A percentile compares a stretch with the other conserved stretches of the same genome.
These are phyloP conservation scores for Paramisgurnus dabryanus DNA, from an alignment of 2,113 vertebrate genomes.

Conservation along the genomic window DNA sequence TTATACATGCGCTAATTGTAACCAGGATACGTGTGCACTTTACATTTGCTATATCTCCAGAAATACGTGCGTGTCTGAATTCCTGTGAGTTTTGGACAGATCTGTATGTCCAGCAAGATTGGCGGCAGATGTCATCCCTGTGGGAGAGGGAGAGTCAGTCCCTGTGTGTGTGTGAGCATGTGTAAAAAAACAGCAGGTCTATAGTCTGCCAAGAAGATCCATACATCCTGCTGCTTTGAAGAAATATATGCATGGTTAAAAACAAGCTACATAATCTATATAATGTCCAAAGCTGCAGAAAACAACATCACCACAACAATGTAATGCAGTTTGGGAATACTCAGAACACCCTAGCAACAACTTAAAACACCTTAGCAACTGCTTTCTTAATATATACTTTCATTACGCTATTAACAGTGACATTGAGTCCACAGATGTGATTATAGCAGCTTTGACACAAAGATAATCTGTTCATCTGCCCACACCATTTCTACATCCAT, in stretches of 20 bases:
- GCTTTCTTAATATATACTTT: no score
- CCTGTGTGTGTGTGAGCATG: conserved; percentile 25
- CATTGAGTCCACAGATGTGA: not conserved
- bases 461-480: not conserved
- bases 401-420: not conserved
- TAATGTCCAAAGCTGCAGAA: not conserved
- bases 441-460: not conserved
- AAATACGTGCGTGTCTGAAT: conserved; percentile 28
- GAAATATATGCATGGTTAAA: conserved; percentile 19
- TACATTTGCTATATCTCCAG: conserved; percentile 6
- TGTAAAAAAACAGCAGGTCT: conserved; percentile 28
- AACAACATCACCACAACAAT: not conserved
- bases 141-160: conserved; percentile 65
- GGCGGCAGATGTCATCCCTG: conserved; percentile 78
- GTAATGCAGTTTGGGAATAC: not conserved
- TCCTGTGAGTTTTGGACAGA: conserved; percentile 13
- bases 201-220: conserved; percentile 33
- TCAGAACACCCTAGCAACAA: no score
- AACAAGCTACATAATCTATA: not conserved
- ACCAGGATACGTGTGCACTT: not conserved
- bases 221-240: conserved; percentile 39
- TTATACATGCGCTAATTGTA: not conserved
- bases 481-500: not conserved
- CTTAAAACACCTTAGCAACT: no score
- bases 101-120: conserved; percentile 50